Percentiles rank a stretch among this genome's conserved stretches.
phyloP scores from a whole-genome alignment of 2,113 vertebrate genomes.

The Callorhinus ursinus region DNA sequence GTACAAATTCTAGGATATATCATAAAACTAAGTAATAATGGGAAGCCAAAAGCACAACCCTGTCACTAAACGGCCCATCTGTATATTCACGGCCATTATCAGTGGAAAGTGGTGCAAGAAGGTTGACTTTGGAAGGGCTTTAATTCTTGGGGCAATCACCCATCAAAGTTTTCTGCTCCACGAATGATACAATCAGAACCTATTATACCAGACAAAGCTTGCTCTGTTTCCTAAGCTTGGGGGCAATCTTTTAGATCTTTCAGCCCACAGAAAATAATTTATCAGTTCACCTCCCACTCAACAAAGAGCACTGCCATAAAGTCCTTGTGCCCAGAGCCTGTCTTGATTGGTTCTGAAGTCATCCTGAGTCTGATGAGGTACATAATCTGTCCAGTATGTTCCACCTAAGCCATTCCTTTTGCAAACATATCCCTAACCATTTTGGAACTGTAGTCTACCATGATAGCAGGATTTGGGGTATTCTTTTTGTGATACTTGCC shows the following conservation, averaged over 20 bases:
- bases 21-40: neutral
- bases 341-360: neutral
- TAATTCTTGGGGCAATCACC: constrained; percentile 11
- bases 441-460: neutral
- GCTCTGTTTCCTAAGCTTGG: constrained; percentile 62
- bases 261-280: constrained; percentile 40
- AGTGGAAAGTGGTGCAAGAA: neutral
- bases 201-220: constrained; percentile 54
- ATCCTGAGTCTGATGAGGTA: neutral
- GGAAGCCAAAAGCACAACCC: neutral
- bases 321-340: neutral
- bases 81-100: neutral
- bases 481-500: neutral
- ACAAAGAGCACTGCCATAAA: neutral
- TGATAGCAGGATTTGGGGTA: neutral
- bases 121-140: constrained; percentile 60
- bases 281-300: constrained; percentile 49
- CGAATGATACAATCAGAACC: constrained; percentile 47
- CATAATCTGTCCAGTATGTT: neutral
- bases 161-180: constrained; percentile 12
- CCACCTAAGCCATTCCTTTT: neutral
- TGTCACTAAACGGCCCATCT: neutral
- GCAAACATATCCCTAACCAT: neutral
- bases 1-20: neutral
- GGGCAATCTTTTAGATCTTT: constrained; percentile 57